phyloP scores from a whole-genome alignment of 2,888 invertebrate species.

The Camponotus fellah region DNA sequence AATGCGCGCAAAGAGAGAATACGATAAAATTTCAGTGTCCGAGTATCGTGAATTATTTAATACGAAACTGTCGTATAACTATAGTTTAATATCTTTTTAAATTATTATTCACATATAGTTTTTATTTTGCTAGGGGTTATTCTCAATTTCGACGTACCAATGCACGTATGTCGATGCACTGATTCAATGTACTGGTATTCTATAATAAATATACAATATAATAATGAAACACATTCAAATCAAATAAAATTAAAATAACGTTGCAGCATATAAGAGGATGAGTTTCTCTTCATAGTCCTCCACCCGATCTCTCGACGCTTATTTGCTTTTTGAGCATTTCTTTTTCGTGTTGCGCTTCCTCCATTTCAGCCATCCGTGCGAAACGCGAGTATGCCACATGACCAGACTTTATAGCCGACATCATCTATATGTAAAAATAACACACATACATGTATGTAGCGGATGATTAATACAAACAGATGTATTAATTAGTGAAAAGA shows the following conservation, averaged over 20 bases:
- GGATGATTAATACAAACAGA: not conserved
- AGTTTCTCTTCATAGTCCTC: slow-evolving; percentile 91
- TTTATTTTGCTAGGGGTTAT: not conserved
- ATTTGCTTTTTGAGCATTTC: slow-evolving; percentile 92
- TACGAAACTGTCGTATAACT: not conserved
- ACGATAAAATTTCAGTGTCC: not conserved
- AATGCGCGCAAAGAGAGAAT: not conserved
- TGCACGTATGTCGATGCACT: not conserved
- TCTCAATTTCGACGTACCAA: not conserved
- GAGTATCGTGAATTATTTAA: not conserved
- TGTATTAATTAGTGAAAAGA: not conserved
- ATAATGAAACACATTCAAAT: slow-evolving; percentile 7
- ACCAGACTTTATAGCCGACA: slow-evolving; percentile 99
- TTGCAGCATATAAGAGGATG: not conserved
- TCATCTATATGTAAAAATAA: slow-evolving; percentile 91
- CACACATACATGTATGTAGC: not conserved
- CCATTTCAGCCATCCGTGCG: slow-evolving; percentile 97
- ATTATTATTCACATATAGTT: slow-evolving; percentile 14
- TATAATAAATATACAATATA: slow-evolving; percentile 29
- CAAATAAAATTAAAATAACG: slow-evolving; percentile 7
- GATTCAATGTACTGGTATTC: slow-evolving; percentile 5
- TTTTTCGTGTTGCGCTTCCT: slow-evolving; percentile 93
- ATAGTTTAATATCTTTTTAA: not conserved
- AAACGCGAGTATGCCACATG: slow-evolving; percentile 98
- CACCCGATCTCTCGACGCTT: slow-evolving; percentile 97